Evolutionary conservation across 1,140 invertebrate species (phyloP), one percentile per base, ranked within the genome.

Genomic region (Pentalonia nigronervosa): DNA sequence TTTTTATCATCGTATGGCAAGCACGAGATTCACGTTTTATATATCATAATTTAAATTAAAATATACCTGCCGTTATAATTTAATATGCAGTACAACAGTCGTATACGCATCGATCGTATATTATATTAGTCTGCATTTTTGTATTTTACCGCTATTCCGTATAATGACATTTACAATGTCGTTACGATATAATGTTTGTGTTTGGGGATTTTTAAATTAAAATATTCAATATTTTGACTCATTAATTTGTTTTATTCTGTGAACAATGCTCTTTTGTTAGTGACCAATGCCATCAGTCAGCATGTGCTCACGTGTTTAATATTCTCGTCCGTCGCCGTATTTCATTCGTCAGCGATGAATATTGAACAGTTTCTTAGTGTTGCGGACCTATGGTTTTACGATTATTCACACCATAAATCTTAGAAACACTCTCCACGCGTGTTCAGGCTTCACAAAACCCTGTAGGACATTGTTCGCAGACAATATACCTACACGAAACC

Each of bases 241-340:
- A 20, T 67, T 67, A 60, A 56, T 56, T 90, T 90, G 20, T 34
- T 88, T 50, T 88, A 48, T 88, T 56, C 60, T 45, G 20, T 30
- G 56, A 90, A 90, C 89, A 90, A 90, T 67, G 36, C 89, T 90
- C 89, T 90, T 90, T 90, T 90, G 89, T 90, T 67, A 21, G 89
- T 41, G 53, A 67, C 89, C 89, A 67, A 67, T 90, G 89, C 89
- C 89, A 90, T 47, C 53, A 17, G 53, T 90, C 7, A 41, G 36
- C 89, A n/a, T 30, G 45, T 56, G 89, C 36, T 90, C 53, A n/a
- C 45, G n/a, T 45, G 30, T 90, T 90, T 90, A 90, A 47, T 90
- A 90, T 90, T 90, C 89, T 90, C 36, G 53, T 67, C 89, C n/a
- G 89, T 17, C 67, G 25, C 53, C 41, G 41, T 41, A 41, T 41